phyloP scores from a whole-genome alignment of 1,140 invertebrate species.

The Apis cerana region DNA sequence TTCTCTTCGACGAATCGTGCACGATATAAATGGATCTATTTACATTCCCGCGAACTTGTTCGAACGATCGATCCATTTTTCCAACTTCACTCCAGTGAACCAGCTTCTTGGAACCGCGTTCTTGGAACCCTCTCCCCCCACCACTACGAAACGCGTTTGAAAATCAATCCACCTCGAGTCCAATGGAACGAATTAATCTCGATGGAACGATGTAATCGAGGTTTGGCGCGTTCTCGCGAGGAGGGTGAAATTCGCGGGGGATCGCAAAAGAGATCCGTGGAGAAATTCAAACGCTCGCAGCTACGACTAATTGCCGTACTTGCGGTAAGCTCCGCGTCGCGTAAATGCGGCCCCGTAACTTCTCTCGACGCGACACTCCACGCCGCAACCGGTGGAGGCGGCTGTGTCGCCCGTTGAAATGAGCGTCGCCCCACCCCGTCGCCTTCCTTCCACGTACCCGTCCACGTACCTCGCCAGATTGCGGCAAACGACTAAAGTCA shows the following conservation, averaged over 20 bases:
- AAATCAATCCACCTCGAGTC: too few species aligned
- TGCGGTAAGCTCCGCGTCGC: slow-evolving; percentile 48
- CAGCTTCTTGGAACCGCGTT: too few species aligned
- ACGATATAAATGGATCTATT: too few species aligned
- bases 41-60: too few species aligned
- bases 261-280: not conserved
- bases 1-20: too few species aligned
- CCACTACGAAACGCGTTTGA: too few species aligned
- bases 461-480: slow-evolving; percentile 69
- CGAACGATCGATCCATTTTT: too few species aligned
- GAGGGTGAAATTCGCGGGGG: not conserved
- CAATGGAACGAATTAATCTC: too few species aligned
- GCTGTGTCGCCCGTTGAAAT: slow-evolving; percentile 54
- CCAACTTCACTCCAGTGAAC: too few species aligned
- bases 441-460: slow-evolving; percentile 55
- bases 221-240: not conserved
- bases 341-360: slow-evolving; percentile 49
- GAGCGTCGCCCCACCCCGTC: slow-evolving; percentile 61
- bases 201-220: too few species aligned
- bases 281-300: slow-evolving; percentile 50
- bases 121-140: too few species aligned
- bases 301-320: slow-evolving; percentile 52
- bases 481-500: slow-evolving; percentile 67
- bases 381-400: slow-evolving; percentile 46
- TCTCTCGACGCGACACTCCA: slow-evolving; percentile 55